Evolutionary conservation across 2,797 vertebrate genomes (phyloP), one percentile per base, ranked within the genome.

Genomic region (Valencia hispanica): DNA sequence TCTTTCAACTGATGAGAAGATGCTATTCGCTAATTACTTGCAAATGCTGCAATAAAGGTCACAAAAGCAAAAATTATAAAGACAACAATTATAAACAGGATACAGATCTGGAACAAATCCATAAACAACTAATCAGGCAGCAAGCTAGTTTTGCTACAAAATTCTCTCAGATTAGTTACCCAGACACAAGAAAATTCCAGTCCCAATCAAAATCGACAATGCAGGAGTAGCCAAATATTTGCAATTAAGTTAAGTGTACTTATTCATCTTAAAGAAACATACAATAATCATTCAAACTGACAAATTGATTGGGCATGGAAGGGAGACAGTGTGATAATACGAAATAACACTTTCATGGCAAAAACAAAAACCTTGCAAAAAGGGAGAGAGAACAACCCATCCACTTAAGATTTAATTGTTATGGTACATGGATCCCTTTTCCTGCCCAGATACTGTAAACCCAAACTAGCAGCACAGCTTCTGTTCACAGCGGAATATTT

Each of bases 401-500:
- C 59, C 27, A 18, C 7, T 34, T 61, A 61, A 61, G 34, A 34
- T 32, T 36, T 15, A 34, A 61, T 18, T 18, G 7, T 20, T 32
- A 34, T 1, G 34, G 32, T 63, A 14, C 32, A 22, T 36, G 17
- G 8, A 8, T 63, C 59, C 8, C 32, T 22, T 36, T 36, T 36
- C 18, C 34, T 63, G 18, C 34, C 7, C 11, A 36, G 34, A 48
- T 48, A 48, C 20, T 22, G 27, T 4, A 32, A 71, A 47, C 65
- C 43, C 70, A 27, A 53, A 25, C 48, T 41, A 53, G 55, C 48
- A 51, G 27, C 32, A 73, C 69, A 65, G 78, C 55, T 45, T 72
- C 14, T 79, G 51, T 73, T 72, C 39, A 48, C 17, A 39, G 20
- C 0, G 10, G 36, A 65, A 65, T 3, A 65, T 65, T 39, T 25